Evolutionary conservation across 2,113 vertebrate species (phyloP).

Genomic region (Apaloderma vittatum): DNA sequence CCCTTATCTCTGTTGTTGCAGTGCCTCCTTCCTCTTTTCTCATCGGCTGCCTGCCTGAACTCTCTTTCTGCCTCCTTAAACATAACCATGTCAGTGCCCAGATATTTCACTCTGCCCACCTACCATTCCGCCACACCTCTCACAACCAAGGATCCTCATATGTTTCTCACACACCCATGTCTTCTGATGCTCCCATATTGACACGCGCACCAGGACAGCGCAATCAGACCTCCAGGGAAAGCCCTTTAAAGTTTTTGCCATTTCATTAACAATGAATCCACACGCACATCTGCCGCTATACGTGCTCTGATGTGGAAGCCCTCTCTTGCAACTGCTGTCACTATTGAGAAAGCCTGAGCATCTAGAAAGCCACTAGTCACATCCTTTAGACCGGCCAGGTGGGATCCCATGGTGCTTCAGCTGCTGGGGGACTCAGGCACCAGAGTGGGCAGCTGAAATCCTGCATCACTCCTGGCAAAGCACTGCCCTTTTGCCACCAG

Average conservation of each 20-base stretch:
- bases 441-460: neutral
- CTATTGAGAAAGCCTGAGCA: neutral
- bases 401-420: neutral
- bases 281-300: neutral
- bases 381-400: neutral
- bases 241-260: neutral
- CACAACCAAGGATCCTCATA: neutral
- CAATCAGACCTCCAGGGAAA: neutral
- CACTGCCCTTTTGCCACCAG: neutral
- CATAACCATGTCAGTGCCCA: neutral
- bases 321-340: neutral
- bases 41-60: neutral
- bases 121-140: neutral
- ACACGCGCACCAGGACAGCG: neutral
- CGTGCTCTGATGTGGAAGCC: fast-evolving
- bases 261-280: neutral
- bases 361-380: neutral
- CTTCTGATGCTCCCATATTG: neutral
- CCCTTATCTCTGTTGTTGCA: neutral
- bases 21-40: neutral
- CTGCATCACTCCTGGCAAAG: neutral
- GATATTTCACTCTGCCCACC: neutral
- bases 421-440: neutral
- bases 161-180: neutral
- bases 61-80: neutral